Percentiles rank a stretch among this genome's conserved stretches.
phyloP scores from a whole-genome alignment of 2,113 vertebrate species.

The Lepisosteus oculatus region DNA sequence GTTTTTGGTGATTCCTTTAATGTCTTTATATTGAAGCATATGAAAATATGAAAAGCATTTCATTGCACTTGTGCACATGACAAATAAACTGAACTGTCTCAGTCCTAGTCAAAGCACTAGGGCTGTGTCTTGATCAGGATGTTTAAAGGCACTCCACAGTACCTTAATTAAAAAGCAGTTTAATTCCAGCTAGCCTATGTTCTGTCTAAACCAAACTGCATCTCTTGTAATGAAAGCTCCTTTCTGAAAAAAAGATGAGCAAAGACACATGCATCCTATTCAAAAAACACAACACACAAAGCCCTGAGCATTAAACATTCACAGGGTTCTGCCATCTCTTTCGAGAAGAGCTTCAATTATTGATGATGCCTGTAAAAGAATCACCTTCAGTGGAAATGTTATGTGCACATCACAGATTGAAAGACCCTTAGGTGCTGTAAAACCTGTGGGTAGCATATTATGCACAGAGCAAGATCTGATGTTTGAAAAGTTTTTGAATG shows the following conservation, averaged over 20 bases:
- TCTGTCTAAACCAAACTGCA: slow-evolving; percentile 30
- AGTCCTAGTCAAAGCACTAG: too few species aligned
- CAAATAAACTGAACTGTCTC: too few species aligned
- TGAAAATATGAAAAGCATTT: too few species aligned
- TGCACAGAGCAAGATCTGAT: too few species aligned
- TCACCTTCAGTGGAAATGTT: slow-evolving; percentile 2
- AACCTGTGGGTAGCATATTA: too few species aligned
- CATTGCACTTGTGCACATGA: too few species aligned
- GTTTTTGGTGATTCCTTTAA: too few species aligned
- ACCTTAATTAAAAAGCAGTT: slow-evolving; percentile 47
- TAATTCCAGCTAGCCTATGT: slow-evolving; percentile 46
- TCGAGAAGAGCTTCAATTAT: slow-evolving; percentile 12
- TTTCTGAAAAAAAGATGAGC: slow-evolving; percentile 11
- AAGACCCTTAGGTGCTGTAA: not conserved
- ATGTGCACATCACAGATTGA: not conserved
- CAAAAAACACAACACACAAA: not conserved
- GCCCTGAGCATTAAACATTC: slow-evolving; percentile 11
- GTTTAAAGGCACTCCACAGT: slow-evolving; percentile 36
- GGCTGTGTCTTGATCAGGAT: not conserved
- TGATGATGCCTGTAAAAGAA: slow-evolving; percentile 8
- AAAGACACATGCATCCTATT: slow-evolving; percentile 17
- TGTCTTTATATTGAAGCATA: too few species aligned
- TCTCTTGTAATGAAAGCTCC: slow-evolving; percentile 24
- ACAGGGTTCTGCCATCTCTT: not conserved
- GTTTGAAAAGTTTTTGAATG: too few species aligned